These are phyloP conservation scores for Bambusicola thoracicus DNA, from an alignment of 2,113 vertebrate genomes.

Conservation along the genomic window DNA sequence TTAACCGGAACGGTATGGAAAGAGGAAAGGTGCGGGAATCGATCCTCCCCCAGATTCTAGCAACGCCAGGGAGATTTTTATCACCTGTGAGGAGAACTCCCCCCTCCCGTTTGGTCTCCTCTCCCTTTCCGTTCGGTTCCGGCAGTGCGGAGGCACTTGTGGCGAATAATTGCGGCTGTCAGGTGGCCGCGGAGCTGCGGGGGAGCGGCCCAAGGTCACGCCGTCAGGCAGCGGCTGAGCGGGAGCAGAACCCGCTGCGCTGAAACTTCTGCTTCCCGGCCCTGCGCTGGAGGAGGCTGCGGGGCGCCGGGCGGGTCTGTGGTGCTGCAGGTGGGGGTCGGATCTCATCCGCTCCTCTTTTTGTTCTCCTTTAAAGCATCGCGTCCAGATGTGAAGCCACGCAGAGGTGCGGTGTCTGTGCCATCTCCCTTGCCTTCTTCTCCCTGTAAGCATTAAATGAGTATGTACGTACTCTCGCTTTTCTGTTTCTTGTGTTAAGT, in stretches of 20 bases:
- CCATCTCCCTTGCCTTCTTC: neutral
- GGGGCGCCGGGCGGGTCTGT: neutral
- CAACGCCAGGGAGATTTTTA: neutral
- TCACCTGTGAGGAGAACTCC: neutral
- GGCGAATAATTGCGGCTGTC: neutral
- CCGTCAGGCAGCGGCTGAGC: neutral
- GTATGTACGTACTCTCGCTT: neutral
- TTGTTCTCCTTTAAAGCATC: neutral
- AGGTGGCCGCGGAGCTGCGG: neutral
- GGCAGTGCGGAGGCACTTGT: neutral
- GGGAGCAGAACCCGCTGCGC: neutral
- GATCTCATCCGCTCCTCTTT: neutral
- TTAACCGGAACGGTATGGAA: neutral
- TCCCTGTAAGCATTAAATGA: neutral
- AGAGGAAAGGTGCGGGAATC: neutral
- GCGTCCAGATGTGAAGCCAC: neutral
- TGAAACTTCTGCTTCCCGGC: neutral
- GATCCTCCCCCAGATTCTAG: neutral
- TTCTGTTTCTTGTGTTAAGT: neutral
- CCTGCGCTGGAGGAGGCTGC: neutral
- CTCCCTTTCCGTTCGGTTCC: rapidly evolving
- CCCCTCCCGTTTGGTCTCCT: rapidly evolving
- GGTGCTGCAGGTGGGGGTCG: neutral
- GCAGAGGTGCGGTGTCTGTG: neutral
- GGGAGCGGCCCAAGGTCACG: conserved; percentile 37